Evolutionary conservation across 1,140 invertebrate genomes (phyloP).

Genomic region (Grapholita molesta): DNA sequence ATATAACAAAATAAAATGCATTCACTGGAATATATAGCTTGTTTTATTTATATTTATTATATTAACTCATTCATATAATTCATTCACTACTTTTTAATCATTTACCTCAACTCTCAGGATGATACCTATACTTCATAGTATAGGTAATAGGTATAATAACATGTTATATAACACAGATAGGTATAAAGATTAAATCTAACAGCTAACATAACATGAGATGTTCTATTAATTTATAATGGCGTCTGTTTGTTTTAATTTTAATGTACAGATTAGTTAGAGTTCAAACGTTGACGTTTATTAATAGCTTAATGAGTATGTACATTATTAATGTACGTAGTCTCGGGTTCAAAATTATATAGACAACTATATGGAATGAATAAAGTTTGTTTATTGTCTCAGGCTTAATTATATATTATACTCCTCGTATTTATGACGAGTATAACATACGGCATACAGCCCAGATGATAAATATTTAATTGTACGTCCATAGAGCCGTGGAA

Average conservation of each 20-base stretch:
- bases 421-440: not conserved
- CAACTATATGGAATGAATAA: not conserved
- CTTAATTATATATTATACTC: not conserved
- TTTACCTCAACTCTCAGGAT: no score
- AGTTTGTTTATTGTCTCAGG: not conserved
- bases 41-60: no score
- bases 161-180: no score
- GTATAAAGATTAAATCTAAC: no score
- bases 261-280: no score
- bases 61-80: no score
- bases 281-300: not conserved
- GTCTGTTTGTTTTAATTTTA: not conserved
- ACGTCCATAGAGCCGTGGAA: no score
- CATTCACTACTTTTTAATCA: no score
- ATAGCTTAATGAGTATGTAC: not conserved
- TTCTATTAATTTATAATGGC: not conserved
- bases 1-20: no score
- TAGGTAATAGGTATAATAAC: no score
- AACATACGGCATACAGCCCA: not conserved
- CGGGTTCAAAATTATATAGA: not conserved
- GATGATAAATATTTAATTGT: not conserved
- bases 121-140: no score
- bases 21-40: no score
- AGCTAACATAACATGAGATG: not conserved
- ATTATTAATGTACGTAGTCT: not conserved